These are phyloP conservation scores for Cichlasoma orientale DNA, from an alignment of 2,797 vertebrate species.

Conservation along the genomic window DNA sequence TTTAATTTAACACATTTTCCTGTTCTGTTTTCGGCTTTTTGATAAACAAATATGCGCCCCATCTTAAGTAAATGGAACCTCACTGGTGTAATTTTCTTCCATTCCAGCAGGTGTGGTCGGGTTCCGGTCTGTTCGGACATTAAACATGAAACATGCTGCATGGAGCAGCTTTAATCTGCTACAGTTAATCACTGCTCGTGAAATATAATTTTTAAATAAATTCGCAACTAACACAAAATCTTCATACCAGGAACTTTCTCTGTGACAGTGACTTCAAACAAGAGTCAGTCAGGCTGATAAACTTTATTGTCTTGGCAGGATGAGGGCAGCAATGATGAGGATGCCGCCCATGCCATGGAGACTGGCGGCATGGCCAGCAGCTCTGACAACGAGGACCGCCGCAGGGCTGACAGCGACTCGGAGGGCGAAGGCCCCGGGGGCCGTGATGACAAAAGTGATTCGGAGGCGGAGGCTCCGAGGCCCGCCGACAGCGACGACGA, in stretches of 20 bases:
- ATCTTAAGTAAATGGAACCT: too few species aligned
- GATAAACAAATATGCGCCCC: too few species aligned
- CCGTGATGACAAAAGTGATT: slow-evolving; percentile 74
- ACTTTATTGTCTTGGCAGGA: slow-evolving; percentile 78
- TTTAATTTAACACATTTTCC: too few species aligned
- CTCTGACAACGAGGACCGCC: slow-evolving; percentile 74
- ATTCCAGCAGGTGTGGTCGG: accelerated
- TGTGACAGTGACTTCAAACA: too few species aligned
- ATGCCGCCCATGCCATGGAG: slow-evolving; percentile 52
- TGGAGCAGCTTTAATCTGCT: neutral
- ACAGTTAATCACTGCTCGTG: neutral
- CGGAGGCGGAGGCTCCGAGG: slow-evolving; percentile 73
- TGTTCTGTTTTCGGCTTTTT: too few species aligned
- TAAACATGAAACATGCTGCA: neutral
- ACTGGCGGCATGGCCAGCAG: slow-evolving; percentile 64
- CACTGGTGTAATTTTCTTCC: too few species aligned
- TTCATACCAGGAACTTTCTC: neutral
- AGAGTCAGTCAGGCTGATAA: neutral
- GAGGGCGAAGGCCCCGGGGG: slow-evolving; percentile 72
- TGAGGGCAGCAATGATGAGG: slow-evolving; percentile 87
- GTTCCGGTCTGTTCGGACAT: neutral
- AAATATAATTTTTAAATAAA: neutral
- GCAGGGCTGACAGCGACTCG: slow-evolving; percentile 78
- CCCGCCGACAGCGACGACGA: slow-evolving; percentile 77
- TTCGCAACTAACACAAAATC: neutral